Evolutionary conservation across 2,113 vertebrate species (phyloP).

Genomic region (Sorex fumeus): DNA sequence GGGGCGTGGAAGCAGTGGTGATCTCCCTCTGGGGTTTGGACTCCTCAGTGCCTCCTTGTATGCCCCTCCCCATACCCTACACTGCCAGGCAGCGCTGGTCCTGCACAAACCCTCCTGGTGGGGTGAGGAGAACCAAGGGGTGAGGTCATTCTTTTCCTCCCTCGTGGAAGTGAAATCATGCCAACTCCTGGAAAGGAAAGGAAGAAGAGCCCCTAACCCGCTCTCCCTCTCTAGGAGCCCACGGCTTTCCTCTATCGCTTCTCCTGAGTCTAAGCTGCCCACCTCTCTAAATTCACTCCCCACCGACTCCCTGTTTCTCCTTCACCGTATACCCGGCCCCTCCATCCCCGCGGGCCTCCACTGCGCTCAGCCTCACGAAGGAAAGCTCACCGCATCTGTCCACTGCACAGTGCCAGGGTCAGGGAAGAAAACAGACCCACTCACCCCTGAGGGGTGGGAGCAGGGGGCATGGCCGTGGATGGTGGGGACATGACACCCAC

Average conservation of each 20-base stretch:
- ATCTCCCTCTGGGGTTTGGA: not conserved
- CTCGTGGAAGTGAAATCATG: not conserved
- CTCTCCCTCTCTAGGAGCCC: too few relatives aligned
- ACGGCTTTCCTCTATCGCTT: too few relatives aligned
- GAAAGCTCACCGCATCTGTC: not conserved
- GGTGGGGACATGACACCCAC: not conserved
- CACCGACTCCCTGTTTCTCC: too few relatives aligned
- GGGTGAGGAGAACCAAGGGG: not conserved
- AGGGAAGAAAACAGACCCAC: too few relatives aligned
- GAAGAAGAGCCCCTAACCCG: not conserved
- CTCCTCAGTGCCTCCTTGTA: not conserved
- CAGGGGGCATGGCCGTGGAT: not conserved
- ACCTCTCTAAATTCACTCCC: too few relatives aligned
- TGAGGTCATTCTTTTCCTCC: too few relatives aligned
- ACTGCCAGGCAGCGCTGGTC: accelerated
- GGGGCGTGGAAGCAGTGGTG: not conserved
- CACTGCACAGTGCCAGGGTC: too few relatives aligned
- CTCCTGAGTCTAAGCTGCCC: too few relatives aligned
- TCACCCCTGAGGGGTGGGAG: too few relatives aligned
- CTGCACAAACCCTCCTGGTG: not conserved
- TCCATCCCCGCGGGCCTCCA: not conserved
- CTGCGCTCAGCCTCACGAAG: slow-evolving; percentile 12
- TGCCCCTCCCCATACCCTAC: accelerated
- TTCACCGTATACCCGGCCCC: too few relatives aligned
- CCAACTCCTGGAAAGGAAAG: not conserved